Evolutionary conservation across 2,888 invertebrate species (phyloP).

Genomic region (Nasonia oneida): DNA sequence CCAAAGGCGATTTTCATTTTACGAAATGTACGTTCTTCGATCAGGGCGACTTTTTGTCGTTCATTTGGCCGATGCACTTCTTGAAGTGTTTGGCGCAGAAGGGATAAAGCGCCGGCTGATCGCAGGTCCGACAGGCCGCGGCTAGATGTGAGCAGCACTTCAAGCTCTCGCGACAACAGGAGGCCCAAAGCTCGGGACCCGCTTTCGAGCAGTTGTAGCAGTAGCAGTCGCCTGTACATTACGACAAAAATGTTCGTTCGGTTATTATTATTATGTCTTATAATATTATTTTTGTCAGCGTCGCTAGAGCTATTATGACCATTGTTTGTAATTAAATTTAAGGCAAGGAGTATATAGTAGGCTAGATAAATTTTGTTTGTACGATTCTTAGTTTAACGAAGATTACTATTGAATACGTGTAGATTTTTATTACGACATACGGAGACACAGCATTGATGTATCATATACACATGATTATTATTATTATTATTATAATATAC

Average conservation of each 20-base stretch:
- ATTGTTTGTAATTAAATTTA: neutral
- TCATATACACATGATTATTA: neutral
- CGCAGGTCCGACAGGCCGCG: constrained; percentile 77
- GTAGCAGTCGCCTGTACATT: constrained; percentile 76
- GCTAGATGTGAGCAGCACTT: constrained; percentile 78
- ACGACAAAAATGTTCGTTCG: constrained; percentile 13
- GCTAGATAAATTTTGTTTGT: neutral
- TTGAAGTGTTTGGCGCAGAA: constrained; percentile 78
- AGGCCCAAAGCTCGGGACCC: constrained; percentile 76
- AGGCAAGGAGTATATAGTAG: neutral
- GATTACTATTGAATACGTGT: neutral
- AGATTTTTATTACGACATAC: neutral
- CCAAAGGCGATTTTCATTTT: neutral
- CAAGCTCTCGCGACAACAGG: constrained; percentile 76
- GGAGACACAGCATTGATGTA: neutral
- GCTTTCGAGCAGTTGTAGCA: constrained; percentile 76
- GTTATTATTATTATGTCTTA: neutral
- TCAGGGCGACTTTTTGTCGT: constrained; percentile 67
- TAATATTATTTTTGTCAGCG: neutral
- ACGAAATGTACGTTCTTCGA: neutral
- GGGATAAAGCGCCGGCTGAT: constrained; percentile 74
- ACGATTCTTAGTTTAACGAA: neutral
- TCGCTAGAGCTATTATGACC: too few species aligned
- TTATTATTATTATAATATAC: constrained; percentile 4
- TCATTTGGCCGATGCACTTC: constrained; percentile 72